Evolutionary conservation across 2,888 invertebrate species (phyloP).

Genomic region (Cylindroiulus punctatus): DNA sequence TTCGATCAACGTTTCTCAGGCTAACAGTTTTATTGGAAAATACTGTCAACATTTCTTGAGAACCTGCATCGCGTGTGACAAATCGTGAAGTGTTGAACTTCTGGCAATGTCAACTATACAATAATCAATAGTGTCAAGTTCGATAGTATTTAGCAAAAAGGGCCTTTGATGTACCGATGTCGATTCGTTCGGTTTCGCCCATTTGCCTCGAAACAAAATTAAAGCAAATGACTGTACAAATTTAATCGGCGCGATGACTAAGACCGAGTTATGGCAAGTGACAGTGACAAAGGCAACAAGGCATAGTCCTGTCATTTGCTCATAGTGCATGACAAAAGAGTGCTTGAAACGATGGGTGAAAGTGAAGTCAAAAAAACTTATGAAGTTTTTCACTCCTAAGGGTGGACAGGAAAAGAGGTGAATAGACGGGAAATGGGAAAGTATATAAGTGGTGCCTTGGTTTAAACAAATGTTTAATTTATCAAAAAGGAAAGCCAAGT

Average conservation of each 20-base stretch:
- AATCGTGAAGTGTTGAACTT: conserved; percentile 33
- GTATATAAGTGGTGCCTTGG: conserved; percentile 39
- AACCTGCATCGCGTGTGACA: conserved; percentile 27
- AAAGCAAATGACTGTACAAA: conserved; percentile 39
- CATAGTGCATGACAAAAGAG: conserved; percentile 39
- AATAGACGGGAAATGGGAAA: conserved; percentile 39
- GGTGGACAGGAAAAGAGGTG: conserved; percentile 39
- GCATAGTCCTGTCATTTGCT: conserved; percentile 29
- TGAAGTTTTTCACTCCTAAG: not conserved
- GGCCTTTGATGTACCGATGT: conserved; percentile 2
- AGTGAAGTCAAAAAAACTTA: not conserved
- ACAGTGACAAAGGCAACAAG: conserved; percentile 47
- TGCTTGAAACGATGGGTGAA: not conserved
- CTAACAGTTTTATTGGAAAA: conserved; percentile 35
- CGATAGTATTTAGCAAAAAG: conserved; percentile 37
- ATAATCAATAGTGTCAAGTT: conserved; percentile 45
- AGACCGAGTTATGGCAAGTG: conserved; percentile 36
- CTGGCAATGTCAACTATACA: not conserved
- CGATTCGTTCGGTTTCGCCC: not conserved
- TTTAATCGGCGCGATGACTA: conserved; percentile 17
- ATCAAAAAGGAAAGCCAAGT: not conserved
- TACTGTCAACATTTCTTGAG: conserved; percentile 33
- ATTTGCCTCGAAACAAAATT: not conserved
- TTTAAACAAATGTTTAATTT: conserved; percentile 44
- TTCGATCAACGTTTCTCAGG: not conserved